A percentile compares a stretch with the other conserved stretches of the same genome.
Evolutionary conservation across 2,888 invertebrate species (phyloP).

Genomic region (Nasonovia ribisnigri): DNA sequence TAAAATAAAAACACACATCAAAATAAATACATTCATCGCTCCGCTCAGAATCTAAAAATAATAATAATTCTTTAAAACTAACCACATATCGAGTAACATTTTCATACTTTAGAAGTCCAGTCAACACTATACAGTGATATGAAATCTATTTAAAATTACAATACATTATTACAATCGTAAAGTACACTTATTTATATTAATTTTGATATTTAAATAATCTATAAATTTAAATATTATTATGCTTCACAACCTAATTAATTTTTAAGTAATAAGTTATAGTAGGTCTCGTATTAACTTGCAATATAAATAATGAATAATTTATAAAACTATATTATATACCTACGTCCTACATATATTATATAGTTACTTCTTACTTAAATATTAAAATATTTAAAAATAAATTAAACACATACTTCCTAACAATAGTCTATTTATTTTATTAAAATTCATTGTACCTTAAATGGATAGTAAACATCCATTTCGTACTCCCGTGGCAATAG

Average conservation of each 20-base stretch:
- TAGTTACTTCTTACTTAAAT: too few relatives aligned
- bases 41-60: too few relatives aligned
- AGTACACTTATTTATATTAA: background rate
- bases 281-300: background rate
- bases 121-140: too few relatives aligned
- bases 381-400: background rate
- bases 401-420: background rate
- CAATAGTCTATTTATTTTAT: background rate
- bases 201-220: background rate
- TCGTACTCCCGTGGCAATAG: background rate
- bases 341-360: too few relatives aligned
- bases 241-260: background rate
- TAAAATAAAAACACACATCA: too few relatives aligned
- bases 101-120: too few relatives aligned
- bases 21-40: too few relatives aligned
- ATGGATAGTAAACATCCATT: background rate
- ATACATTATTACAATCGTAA: background rate
- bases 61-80: background rate
- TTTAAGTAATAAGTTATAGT: background rate
- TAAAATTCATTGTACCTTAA: background rate
- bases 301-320: background rate
- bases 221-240: background rate
- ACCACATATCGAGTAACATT: background rate
- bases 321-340: background rate
- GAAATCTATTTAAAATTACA: too few relatives aligned